A percentile compares a stretch with the other conserved stretches of the same genome.
Evolutionary conservation across 2,113 vertebrate genomes (phyloP).

Genomic region (Hipposideros armiger): DNA sequence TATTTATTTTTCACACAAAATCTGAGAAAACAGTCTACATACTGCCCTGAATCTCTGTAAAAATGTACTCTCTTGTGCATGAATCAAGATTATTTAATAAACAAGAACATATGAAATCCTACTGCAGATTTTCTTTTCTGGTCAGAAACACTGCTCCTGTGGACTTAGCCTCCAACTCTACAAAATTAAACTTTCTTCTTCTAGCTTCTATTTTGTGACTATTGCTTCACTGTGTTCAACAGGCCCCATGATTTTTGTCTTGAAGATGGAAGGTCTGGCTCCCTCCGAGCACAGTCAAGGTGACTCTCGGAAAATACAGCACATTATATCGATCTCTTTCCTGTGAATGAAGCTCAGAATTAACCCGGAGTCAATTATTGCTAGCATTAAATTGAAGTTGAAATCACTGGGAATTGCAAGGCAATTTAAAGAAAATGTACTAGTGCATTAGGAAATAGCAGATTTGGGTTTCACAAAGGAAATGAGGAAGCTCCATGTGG

Average conservation of each 20-base stretch:
- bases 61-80: not conserved
- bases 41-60: not conserved
- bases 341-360: slow-evolving; percentile 52
- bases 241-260: not conserved
- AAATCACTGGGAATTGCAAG: slow-evolving; percentile 19
- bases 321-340: not conserved
- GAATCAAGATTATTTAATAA: not conserved
- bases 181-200: not conserved
- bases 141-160: not conserved
- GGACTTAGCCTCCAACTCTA: not conserved
- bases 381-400: slow-evolving; percentile 15
- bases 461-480: not conserved
- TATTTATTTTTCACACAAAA: slow-evolving; percentile 28
- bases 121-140: not conserved
- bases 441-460: not conserved
- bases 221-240: not conserved
- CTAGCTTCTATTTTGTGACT: not conserved
- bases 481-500: not conserved
- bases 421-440: slow-evolving; percentile 4
- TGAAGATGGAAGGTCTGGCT: not conserved
- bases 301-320: not conserved
- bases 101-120: not conserved
- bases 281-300: not conserved
- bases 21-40: not conserved
- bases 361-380: slow-evolving; percentile 26